Percentiles rank a stretch among this genome's conserved stretches.
Evolutionary conservation across 1,140 invertebrate species (phyloP).

Genomic region (Copidosoma floridanum): DNA sequence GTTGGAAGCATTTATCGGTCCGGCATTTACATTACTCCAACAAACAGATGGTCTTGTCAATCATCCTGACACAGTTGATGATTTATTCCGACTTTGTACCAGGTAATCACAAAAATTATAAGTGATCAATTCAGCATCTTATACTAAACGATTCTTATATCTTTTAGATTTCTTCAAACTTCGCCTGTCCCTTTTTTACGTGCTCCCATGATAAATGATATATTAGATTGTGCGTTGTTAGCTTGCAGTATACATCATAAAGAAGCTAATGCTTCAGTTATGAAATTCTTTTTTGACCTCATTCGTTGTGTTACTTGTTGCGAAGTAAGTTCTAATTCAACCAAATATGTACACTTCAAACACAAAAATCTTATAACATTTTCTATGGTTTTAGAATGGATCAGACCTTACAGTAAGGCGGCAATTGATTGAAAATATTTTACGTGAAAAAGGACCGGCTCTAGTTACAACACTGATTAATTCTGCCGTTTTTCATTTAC

Average conservation of each 20-base stretch:
- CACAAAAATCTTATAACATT: too few relatives aligned
- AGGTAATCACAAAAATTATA: slow-evolving; percentile 59
- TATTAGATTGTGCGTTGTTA: slow-evolving; percentile 80
- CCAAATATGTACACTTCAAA: too few relatives aligned
- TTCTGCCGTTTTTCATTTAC: slow-evolving; percentile 77
- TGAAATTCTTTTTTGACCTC: slow-evolving; percentile 88
- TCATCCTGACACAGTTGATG: slow-evolving; percentile 97
- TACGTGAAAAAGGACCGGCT: slow-evolving; percentile 71
- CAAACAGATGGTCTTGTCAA: slow-evolving; percentile 75
- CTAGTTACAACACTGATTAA: slow-evolving; percentile 77
- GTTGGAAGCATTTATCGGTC: slow-evolving; percentile 82
- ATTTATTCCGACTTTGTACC: slow-evolving; percentile 87
- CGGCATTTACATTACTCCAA: slow-evolving; percentile 81
- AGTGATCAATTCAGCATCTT: too few relatives aligned
- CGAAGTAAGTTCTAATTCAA: slow-evolving; percentile 51
- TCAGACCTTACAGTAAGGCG: slow-evolving; percentile 61
- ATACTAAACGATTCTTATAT: too few relatives aligned
- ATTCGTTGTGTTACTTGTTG: slow-evolving; percentile 65
- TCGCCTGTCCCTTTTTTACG: slow-evolving; percentile 79
- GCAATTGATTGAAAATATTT: slow-evolving; percentile 65
- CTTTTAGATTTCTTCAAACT: slow-evolving; percentile 79
- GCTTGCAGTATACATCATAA: slow-evolving; percentile 86
- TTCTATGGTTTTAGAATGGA: slow-evolving; percentile 53
- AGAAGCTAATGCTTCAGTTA: slow-evolving; percentile 93
- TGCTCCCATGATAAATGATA: slow-evolving; percentile 67